These are phyloP conservation scores for Psittacara wagleri DNA, from an alignment of 2,113 vertebrate genomes.

Conservation along the genomic window DNA sequence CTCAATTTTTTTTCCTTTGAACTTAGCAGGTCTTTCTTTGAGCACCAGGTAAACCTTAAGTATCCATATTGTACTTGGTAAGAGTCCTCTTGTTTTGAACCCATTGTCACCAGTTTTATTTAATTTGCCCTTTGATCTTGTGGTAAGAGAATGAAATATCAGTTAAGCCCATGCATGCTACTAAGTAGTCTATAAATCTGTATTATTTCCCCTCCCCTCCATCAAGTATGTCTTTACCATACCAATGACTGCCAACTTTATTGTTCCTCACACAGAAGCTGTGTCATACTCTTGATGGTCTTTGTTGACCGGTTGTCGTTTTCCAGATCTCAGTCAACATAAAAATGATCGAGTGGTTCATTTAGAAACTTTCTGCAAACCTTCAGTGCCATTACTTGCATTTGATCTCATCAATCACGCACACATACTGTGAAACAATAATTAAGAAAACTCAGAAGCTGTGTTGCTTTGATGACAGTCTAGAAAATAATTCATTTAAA, in stretches of 20 bases:
- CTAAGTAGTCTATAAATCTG: neutral
- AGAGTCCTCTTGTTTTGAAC: neutral
- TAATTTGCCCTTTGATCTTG: neutral
- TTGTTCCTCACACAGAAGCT: neutral
- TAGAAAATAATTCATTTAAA: neutral
- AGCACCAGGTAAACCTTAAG: neutral
- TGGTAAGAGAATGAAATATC: neutral
- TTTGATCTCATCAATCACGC: neutral
- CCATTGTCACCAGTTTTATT: neutral
- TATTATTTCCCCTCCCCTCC: neutral
- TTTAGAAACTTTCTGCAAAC: neutral
- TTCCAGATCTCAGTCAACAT: neutral
- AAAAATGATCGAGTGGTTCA: neutral
- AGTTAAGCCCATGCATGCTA: neutral
- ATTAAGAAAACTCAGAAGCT: neutral
- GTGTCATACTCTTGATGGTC: neutral
- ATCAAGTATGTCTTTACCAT: neutral
- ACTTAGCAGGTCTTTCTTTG: neutral
- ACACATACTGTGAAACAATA: neutral
- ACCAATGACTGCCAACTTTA: neutral
- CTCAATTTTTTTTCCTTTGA: neutral
- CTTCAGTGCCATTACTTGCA: neutral
- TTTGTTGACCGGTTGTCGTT: neutral
- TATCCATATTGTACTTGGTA: neutral
- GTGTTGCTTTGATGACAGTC: neutral